Evolutionary conservation across 2,797 vertebrate genomes (phyloP).

Genomic region (Alectoris magna): DNA sequence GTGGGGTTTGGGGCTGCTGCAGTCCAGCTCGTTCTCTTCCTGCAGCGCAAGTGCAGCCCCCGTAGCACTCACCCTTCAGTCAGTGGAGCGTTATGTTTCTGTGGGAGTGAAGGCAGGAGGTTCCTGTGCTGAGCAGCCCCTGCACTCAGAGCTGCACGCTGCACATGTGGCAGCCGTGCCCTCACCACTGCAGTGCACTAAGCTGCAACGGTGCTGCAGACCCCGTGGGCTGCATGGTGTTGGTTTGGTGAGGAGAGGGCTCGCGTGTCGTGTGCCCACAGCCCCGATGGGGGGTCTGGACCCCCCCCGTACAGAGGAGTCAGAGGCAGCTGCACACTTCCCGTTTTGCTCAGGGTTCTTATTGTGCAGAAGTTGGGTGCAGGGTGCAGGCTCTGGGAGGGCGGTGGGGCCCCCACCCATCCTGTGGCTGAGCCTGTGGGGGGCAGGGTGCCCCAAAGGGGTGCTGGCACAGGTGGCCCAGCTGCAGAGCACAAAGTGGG

Average conservation of each 20-base stretch:
- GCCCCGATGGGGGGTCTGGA: neutral
- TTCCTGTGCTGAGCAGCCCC: neutral
- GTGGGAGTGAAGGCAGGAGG: neutral
- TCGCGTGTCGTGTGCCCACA: neutral
- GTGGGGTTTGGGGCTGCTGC: neutral
- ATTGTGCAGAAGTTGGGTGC: neutral
- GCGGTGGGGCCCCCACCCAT: neutral
- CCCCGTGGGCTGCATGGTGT: neutral
- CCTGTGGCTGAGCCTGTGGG: neutral
- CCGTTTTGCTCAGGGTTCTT: neutral
- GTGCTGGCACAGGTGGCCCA: neutral
- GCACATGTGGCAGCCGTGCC: neutral
- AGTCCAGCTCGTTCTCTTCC: neutral
- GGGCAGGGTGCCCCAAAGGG: neutral
- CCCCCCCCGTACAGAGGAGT: neutral
- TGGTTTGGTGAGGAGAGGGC: too few relatives aligned
- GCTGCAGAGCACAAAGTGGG: neutral
- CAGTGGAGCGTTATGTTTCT: neutral
- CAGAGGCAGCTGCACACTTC: neutral
- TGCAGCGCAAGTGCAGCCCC: neutral
- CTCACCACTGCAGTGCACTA: neutral
- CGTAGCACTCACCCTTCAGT: neutral
- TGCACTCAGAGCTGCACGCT: fast-evolving
- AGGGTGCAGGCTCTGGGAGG: neutral
- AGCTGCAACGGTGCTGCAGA: neutral